Conservation (phyloP, 2,797 vertebrate genomes). For the Furcifer pardalis region DNA sequence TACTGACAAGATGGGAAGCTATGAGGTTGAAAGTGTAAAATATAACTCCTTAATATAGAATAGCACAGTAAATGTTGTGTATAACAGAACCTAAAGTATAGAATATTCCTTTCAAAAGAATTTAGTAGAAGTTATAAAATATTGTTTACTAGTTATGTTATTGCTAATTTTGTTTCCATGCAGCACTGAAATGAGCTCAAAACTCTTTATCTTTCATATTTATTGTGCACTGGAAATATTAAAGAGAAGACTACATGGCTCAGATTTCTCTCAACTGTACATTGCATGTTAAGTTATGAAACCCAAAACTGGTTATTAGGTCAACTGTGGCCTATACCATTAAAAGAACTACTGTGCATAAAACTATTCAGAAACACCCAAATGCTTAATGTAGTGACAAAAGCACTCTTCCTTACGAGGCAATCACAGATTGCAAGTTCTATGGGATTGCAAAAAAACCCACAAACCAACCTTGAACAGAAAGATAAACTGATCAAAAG, state of each 20-base stretch:
- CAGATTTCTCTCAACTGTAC: constrained; percentile 80
- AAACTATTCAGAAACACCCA: constrained; percentile 79
- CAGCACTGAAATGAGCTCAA: constrained; percentile 76
- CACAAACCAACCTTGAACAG: background rate
- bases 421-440: constrained; percentile 99
- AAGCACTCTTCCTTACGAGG: constrained; percentile 87
- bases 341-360: constrained; percentile 66
- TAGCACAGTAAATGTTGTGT: constrained; percentile 67
- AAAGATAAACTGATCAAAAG: constrained; percentile 52
- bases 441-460: constrained; percentile 75
- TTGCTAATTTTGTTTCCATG: constrained; percentile 74
- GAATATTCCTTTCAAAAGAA: constrained; percentile 68
- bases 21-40: constrained; percentile 62
- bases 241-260: constrained; percentile 81
- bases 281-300: constrained; percentile 89
- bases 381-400: constrained; percentile 82
- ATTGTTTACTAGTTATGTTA: constrained; percentile 63
- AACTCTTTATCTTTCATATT: constrained; percentile 67
- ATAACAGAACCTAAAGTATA: constrained; percentile 34
- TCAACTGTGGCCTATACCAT: constrained; percentile 73
- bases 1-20: constrained; percentile 47
- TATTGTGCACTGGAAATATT: constrained; percentile 61
- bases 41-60: constrained; percentile 62
- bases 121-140: constrained; percentile 60
- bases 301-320: constrained; percentile 81